These are phyloP conservation scores for Montifringilla adamsi DNA, from an alignment of 2,113 vertebrate species.

Conservation along the genomic window DNA sequence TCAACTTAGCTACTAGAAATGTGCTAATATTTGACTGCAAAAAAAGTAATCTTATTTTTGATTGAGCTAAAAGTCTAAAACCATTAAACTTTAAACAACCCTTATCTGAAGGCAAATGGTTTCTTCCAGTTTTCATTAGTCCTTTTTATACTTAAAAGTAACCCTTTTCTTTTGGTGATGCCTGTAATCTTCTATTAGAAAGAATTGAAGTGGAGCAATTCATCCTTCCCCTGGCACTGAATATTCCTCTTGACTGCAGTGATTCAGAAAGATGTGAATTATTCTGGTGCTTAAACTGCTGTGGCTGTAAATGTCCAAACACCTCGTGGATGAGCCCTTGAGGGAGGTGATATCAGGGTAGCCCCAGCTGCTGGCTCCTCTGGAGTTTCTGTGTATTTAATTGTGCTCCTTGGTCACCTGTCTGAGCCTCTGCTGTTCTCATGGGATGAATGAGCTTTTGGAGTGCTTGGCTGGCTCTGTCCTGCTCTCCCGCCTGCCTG, in stretches of 20 bases:
- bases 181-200: neutral
- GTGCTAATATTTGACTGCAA: neutral
- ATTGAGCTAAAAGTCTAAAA: neutral
- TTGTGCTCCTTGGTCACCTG: neutral
- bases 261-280: neutral
- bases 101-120: neutral
- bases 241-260: neutral
- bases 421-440: fast-evolving
- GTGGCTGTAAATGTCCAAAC: neutral
- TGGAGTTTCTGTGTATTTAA: neutral
- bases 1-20: neutral
- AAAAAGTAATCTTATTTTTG: neutral
- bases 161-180: neutral
- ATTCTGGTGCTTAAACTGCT: neutral
- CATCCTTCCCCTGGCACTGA: fast-evolving
- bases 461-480: neutral
- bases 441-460: neutral
- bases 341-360: fast-evolving
- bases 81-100: neutral
- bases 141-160: neutral
- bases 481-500: too few relatives aligned
- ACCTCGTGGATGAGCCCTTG: neutral
- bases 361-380: neutral
- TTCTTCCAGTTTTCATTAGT: neutral
- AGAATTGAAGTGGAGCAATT: neutral